These are phyloP conservation scores for Yasuhikotakia modesta DNA, from an alignment of 2,797 vertebrate species.

Conservation along the genomic window DNA sequence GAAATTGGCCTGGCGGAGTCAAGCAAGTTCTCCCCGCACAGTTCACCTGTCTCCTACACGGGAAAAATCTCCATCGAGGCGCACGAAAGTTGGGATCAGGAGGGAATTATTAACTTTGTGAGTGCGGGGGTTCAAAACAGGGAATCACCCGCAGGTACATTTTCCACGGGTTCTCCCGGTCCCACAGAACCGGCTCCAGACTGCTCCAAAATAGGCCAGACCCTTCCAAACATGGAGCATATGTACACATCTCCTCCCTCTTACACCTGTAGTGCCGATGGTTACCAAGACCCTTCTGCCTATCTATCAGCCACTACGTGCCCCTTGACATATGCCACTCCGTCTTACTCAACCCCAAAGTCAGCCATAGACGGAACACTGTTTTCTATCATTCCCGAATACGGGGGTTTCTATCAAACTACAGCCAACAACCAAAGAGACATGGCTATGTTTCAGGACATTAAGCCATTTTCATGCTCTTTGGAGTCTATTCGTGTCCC, in stretches of 20 bases:
- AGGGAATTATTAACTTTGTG: slow-evolving; percentile 85
- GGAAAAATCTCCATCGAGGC: slow-evolving; percentile 89
- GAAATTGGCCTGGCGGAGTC: slow-evolving; percentile 28
- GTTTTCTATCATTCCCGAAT: slow-evolving; percentile 87
- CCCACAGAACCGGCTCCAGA: slow-evolving; percentile 65
- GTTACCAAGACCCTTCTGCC: slow-evolving; percentile 83
- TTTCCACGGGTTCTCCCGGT: slow-evolving; percentile 70
- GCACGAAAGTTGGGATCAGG: slow-evolving; percentile 78
- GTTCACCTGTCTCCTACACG: slow-evolving; percentile 82
- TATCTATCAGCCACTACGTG: slow-evolving; percentile 83
- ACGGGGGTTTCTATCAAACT: slow-evolving; percentile 84
- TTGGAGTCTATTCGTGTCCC: slow-evolving; percentile 85
- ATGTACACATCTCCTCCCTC: slow-evolving; percentile 83
- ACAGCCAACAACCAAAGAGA: slow-evolving; percentile 82
- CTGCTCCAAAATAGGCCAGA: slow-evolving; percentile 80
- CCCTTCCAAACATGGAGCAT: slow-evolving; percentile 85
- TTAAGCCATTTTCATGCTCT: slow-evolving; percentile 86
- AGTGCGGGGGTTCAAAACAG: slow-evolving; percentile 72
- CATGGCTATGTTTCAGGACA: slow-evolving; percentile 78
- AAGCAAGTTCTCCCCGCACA: slow-evolving; percentile 61
- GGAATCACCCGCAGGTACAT: slow-evolving; percentile 71
- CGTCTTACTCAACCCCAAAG: slow-evolving; percentile 83
- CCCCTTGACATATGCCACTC: slow-evolving; percentile 80
- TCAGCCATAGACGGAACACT: slow-evolving; percentile 78
- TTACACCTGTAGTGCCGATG: slow-evolving; percentile 84